Percentiles rank a stretch among this genome's conserved stretches.
Conservation (phyloP, 2,113 vertebrate species). For the Pseudopipra pipra region DNA sequence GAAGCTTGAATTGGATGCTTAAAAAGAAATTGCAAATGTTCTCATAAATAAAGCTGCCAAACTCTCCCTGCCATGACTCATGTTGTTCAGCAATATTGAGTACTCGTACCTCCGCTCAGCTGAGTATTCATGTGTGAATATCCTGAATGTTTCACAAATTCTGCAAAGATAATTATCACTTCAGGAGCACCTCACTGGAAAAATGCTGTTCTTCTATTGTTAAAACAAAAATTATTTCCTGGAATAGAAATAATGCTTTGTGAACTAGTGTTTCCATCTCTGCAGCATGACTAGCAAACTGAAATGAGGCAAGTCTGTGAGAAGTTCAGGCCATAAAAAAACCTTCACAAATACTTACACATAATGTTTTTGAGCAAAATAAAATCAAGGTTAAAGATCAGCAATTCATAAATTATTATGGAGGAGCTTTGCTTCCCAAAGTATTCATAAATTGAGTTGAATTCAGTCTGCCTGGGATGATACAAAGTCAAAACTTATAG, state of each 20-base stretch:
- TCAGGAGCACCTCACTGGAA: conserved; percentile 1
- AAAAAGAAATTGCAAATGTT: conserved; percentile 53
- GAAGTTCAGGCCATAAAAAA: not conserved
- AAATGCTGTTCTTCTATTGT: conserved; percentile 16
- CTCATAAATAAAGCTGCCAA: conserved; percentile 63
- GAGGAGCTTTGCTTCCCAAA: not conserved
- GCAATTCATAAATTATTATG: not conserved
- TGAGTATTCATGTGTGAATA: conserved; percentile 54
- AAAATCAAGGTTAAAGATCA: not conserved
- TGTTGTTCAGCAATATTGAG: conserved; percentile 29
- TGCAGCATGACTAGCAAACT: not conserved
- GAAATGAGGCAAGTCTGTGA: not conserved
- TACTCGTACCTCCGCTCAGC: not conserved
- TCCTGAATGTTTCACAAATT: conserved; percentile 52
- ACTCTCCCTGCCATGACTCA: conserved; percentile 36
- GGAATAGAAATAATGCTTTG: not conserved
- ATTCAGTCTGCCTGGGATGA: not conserved
- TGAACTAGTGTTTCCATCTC: not conserved
- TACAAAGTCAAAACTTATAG: not conserved
- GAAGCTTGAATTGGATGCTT: conserved; percentile 22
- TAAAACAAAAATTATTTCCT: not conserved
- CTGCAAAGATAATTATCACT: conserved; percentile 51
- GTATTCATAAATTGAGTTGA: not conserved
- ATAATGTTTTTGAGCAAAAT: not conserved
- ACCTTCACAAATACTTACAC: not conserved